phyloP scores from a whole-genome alignment of 1,140 invertebrate species.

The Thaumatotibia leucotreta region DNA sequence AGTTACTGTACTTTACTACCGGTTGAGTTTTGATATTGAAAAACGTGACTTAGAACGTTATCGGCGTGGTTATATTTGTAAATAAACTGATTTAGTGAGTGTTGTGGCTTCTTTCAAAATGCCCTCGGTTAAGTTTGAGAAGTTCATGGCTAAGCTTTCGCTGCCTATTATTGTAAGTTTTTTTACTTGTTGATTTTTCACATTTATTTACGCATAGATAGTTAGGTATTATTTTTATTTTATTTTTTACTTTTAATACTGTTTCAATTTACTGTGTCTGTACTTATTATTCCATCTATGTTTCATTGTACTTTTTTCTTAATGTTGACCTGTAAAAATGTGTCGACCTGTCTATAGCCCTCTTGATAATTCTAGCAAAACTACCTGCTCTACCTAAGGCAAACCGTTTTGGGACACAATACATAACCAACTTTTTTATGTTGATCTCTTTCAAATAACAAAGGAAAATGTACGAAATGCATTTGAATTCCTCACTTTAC shows the following conservation, averaged over 20 bases:
- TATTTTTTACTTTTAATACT: too few species aligned
- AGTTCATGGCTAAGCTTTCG: conserved; percentile 36
- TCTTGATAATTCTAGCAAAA: not conserved
- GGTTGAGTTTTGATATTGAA: not conserved
- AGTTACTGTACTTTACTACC: not conserved
- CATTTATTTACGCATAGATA: not conserved
- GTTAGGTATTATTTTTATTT: not conserved
- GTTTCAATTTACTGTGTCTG: too few species aligned
- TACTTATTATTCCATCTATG: too few species aligned
- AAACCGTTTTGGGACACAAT: not conserved
- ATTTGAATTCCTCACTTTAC: too few species aligned
- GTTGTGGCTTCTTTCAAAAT: conserved; percentile 23
- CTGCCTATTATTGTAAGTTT: conserved; percentile 37
- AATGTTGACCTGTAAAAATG: too few species aligned
- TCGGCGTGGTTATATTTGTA: not conserved
- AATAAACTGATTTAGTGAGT: not conserved
- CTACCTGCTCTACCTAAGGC: not conserved
- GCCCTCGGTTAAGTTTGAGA: conserved; percentile 45
- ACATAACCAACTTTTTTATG: not conserved
- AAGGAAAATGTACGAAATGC: not conserved
- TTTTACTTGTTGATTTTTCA: not conserved
- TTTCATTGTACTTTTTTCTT: too few species aligned
- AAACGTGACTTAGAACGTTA: not conserved
- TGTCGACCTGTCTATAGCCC: not conserved
- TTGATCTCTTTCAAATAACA: not conserved